Base-by-base conservation (phyloP, 2,113 vertebrate genomes). In the Hippocampus abdominalis region DNA sequence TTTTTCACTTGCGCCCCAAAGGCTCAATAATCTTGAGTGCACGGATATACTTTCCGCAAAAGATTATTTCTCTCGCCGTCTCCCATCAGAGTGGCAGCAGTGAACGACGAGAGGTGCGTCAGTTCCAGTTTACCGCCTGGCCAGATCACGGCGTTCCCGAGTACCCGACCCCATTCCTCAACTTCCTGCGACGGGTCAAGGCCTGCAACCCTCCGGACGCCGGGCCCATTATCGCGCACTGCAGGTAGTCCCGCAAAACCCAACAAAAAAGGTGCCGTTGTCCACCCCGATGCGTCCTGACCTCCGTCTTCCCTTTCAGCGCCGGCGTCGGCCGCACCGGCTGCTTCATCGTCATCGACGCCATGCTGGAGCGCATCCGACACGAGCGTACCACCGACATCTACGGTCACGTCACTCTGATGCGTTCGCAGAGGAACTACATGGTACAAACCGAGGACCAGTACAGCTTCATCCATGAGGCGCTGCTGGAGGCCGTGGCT, bases 401-500 rank as follows among this genome's bases (percentile, higher is more conserved):
- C 39, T 98, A 98, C 0, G 96, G 96, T 0, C 97, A 97, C 0
- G 96, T 99, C 87, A 99, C 96, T 0, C 93, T 98, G 80, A 98
- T 99, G 95, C 91, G 97, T 71, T 95, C 97, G 0, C 97, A 99
- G 85, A 91, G 97, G 29, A 99, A 99, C 88, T 98, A 98, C 92
- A 99, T 98, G 97, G 97, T 99, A 27, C 97, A 99, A 92, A 99
- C 97, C 0, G 97, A 99, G 81, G 97, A 99, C 88, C 97, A 99
- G 88, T 99, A 98, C 92, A 95, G 96, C 90, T 99, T 99, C 88
- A 98, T 99, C 68, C 97, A 98, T 1, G 97, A 98, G 88, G 94
- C 96, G 3, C 92, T 99, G 91, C 94, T 98, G 51, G 97, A 99
- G 89, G 96, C 96, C 0, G 96, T 98, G 39, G 94, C 95, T 72